Evolutionary conservation across 1,140 invertebrate species (phyloP).

Genomic region (Drosophila watanabei): DNA sequence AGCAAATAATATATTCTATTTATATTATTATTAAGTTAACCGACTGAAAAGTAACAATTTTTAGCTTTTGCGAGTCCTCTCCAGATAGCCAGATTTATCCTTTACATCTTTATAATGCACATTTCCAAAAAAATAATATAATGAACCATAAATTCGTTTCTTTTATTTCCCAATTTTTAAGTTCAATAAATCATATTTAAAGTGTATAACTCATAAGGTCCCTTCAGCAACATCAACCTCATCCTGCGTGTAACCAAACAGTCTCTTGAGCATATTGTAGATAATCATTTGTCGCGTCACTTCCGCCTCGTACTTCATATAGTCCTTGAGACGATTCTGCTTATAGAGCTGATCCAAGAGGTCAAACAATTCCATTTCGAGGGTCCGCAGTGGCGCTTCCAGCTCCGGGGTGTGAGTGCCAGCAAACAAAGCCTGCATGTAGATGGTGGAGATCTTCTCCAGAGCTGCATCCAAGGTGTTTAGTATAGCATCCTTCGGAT

Average conservation of each 20-base stretch:
- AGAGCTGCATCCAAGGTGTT: conserved; percentile 65
- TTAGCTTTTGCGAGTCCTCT: background rate
- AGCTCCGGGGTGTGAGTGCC: conserved; percentile 72
- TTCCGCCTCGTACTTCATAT: conserved; percentile 80
- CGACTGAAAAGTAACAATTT: too few relatives aligned
- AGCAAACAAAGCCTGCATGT: conserved; percentile 74
- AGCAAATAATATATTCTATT: too few relatives aligned
- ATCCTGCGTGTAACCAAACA: conserved; percentile 74
- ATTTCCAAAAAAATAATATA: background rate
- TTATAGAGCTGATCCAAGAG: conserved; percentile 70
- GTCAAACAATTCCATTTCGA: conserved; percentile 76
- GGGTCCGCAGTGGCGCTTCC: conserved; percentile 55
- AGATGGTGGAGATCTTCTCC: conserved; percentile 68
- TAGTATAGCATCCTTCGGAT: conserved; percentile 52
- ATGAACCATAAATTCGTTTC: background rate
- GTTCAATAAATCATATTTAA: background rate
- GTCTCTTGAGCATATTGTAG: conserved; percentile 78
- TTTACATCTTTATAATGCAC: background rate
- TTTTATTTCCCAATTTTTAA: background rate
- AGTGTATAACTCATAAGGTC: conserved; percentile 5
- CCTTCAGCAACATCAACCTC: conserved; percentile 17
- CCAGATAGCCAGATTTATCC: background rate
- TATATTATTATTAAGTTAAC: too few relatives aligned
- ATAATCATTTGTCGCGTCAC: conserved; percentile 82
- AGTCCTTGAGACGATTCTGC: conserved; percentile 72